phyloP scores from a whole-genome alignment of 1,140 invertebrate genomes.

The Lucilia cuprina region DNA sequence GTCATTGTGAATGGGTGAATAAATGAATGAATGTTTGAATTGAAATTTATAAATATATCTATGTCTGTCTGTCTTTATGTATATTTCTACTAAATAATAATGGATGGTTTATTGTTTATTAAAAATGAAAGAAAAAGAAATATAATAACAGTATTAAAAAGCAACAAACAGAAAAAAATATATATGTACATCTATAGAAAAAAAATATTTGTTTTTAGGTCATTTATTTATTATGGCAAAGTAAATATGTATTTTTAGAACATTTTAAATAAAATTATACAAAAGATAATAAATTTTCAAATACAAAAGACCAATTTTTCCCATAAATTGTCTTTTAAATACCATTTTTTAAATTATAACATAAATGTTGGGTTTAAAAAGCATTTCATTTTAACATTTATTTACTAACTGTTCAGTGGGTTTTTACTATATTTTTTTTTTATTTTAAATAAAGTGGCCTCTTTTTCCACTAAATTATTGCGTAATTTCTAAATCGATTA shows the following conservation, averaged over 20 bases:
- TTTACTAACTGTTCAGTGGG: background rate
- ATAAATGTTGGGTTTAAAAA: no score
- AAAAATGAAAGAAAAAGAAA: background rate
- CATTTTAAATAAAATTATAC: background rate
- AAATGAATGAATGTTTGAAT: no score
- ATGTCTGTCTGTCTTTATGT: no score
- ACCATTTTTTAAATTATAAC: no score
- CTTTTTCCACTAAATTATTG: constrained; percentile 26
- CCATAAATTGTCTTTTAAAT: background rate
- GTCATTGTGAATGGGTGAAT: no score
- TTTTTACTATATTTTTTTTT: background rate
- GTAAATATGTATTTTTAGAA: background rate
- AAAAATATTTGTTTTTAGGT: background rate
- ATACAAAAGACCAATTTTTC: background rate
- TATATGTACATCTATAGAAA: background rate
- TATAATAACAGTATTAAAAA: background rate
- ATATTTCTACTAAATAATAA: background rate
- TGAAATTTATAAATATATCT: no score
- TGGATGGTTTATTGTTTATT: background rate
- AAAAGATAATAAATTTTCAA: background rate
- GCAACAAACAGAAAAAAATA: background rate
- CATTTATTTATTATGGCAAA: constrained; percentile 7
- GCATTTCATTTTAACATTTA: background rate
- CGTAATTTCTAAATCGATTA: constrained; percentile 33
- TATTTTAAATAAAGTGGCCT: background rate